Percentiles rank a stretch among this genome's conserved stretches.
Evolutionary conservation across 2,888 invertebrate genomes (phyloP).

Genomic region (Caenorhabditis sp.): DNA sequence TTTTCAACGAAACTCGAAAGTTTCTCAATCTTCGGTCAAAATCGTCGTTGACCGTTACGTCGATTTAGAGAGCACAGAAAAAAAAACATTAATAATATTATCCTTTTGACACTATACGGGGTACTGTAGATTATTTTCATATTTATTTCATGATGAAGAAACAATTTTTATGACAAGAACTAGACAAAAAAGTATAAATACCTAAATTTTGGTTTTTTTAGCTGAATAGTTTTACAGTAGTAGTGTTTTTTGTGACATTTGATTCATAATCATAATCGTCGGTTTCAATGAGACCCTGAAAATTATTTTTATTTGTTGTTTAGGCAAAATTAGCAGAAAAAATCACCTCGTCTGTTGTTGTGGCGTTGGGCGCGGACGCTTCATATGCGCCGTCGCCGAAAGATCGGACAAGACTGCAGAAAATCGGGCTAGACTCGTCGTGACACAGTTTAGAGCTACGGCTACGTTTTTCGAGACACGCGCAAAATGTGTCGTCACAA

Average conservation of each 20-base stretch:
- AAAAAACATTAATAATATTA: too few species aligned
- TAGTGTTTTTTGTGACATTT: conserved; percentile 16
- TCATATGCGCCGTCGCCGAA: conserved; percentile 46
- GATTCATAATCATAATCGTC: conserved; percentile 39
- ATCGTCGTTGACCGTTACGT: not conserved
- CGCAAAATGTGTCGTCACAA: conserved; percentile 56
- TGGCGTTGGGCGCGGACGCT: conserved; percentile 31
- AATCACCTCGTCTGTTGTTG: conserved; percentile 30
- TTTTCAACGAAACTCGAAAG: conserved; percentile 68
- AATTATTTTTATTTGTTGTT: conserved; percentile 5
- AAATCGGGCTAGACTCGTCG: conserved; percentile 44
- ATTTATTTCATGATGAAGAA: too few species aligned
- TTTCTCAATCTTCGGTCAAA: conserved; percentile 51
- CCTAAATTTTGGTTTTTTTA: not conserved
- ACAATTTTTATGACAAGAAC: too few species aligned
- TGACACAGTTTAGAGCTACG: conserved; percentile 39
- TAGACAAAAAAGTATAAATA: too few species aligned
- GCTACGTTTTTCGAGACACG: conserved; percentile 41
- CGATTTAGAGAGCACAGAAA: too few species aligned
- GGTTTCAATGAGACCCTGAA: conserved; percentile 26
- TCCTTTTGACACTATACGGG: too few species aligned
- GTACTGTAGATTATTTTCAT: too few species aligned
- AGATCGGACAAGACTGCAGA: conserved; percentile 42
- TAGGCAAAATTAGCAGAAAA: too few species aligned
- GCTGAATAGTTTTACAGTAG: not conserved